Evolutionary conservation across 2,797 vertebrate genomes (phyloP).

Genomic region (Rhynchonycteris naso): DNA sequence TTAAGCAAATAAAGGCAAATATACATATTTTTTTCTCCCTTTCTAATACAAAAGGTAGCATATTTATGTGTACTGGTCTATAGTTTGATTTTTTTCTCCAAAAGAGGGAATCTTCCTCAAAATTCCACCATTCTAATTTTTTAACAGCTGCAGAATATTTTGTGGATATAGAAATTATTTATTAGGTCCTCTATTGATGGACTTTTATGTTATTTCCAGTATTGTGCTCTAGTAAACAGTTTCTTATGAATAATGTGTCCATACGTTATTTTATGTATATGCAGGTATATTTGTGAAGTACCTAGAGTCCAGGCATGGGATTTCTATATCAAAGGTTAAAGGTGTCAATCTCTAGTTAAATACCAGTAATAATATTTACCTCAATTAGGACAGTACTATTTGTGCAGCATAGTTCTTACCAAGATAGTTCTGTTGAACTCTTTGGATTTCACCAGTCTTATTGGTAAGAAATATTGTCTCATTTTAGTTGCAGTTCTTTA

Average conservation of each 20-base stretch:
- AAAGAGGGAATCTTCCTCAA: not conserved
- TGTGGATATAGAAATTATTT: not conserved
- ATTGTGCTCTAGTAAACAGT: not conserved
- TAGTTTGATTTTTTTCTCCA: not conserved
- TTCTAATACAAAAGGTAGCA: not conserved
- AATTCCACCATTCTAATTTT: not conserved
- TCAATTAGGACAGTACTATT: not conserved
- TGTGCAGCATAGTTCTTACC: not conserved
- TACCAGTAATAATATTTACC: not conserved
- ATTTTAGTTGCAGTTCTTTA: not conserved
- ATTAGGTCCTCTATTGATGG: not conserved
- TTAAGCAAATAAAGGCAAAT: not conserved
- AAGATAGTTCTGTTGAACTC: not conserved
- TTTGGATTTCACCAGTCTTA: not conserved
- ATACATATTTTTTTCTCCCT: not conserved
- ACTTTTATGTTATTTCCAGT: not conserved
- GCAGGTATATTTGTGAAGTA: not conserved
- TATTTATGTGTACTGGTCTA: not conserved
- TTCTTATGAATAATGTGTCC: not conserved
- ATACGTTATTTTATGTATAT: not conserved
- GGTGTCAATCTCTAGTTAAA: not conserved
- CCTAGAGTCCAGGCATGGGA: not conserved
- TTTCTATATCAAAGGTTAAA: not conserved
- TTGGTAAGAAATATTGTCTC: not conserved
- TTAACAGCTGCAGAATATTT: not conserved